Base-by-base conservation (phyloP, 1,140 invertebrate genomes). In the Tetramorium alpestre region DNA sequence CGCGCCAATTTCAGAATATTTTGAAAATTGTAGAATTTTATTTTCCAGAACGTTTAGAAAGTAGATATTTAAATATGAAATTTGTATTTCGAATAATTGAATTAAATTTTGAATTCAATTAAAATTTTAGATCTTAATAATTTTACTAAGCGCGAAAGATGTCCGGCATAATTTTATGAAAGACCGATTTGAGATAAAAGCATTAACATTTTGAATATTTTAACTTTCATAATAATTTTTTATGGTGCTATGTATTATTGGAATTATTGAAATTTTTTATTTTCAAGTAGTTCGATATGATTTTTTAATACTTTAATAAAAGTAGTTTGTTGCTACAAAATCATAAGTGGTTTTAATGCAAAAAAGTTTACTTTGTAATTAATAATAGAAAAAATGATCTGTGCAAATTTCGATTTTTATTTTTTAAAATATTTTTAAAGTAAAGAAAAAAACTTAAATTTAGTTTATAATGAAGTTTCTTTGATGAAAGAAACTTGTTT, bases 391-490 rank as follows among this genome's bases (percentile, higher is more conserved):
- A 28, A 75, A 28, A 33, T 72, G 28, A 1, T 11, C 33, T 18
- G 51, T n/a, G 3, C 5, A 33, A 54, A 72, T 3, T 54, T 75
- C 16, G 0, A 56, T 22, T 75, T 56, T 56, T 22, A 56, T 8
- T 28, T 33, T 11, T 49, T 75, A 56, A 56, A 33, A 5, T 33
- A 38, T 28, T 33, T 11, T 49, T 75, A 56, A 56, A 33, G 5
- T 33, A 38, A 64, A 16, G 16, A 72, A 47, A 5, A 13, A 72
- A 72, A 73, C 28, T 16, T 73, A 73, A 73, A 56, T 38, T 38
- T 56, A n/a, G 10, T 73, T 56, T 2, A 54, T 2, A 56, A 51
- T 7, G 8, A 49, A 49, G 25, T 49, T 73, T 13, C 18, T 76
- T 76, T 76, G 51, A 38, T 11, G 22, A 16, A 75, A 56, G 28